These are phyloP conservation scores for Argyrosomus regius DNA, from an alignment of 2,797 vertebrate species.

Conservation along the genomic window DNA sequence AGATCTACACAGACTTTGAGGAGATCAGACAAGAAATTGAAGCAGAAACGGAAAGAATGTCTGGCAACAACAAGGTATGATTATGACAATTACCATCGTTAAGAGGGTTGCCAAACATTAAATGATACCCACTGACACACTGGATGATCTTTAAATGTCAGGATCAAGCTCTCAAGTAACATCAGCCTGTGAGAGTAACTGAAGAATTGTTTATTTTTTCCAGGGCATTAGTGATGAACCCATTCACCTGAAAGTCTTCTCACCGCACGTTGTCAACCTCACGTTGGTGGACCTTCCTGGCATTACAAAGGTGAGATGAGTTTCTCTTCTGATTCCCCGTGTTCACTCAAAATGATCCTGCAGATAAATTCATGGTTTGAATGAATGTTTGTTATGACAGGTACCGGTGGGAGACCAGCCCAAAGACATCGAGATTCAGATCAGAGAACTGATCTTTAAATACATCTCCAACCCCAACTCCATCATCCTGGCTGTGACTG, in stretches of 20 bases:
- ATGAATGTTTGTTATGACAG: constrained; percentile 72
- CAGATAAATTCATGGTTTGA: neutral
- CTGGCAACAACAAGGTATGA: constrained; percentile 96
- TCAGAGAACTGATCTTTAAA: constrained; percentile 94
- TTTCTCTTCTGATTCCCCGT: neutral
- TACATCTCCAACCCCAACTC: constrained; percentile 98
- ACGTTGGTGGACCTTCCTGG: constrained; percentile 98
- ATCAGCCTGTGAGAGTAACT: neutral
- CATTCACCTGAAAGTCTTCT: constrained; percentile 98
- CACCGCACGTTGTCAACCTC: constrained; percentile 95
- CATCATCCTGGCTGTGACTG: constrained; percentile 97
- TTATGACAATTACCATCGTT: constrained; percentile 59
- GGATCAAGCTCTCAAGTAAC: neutral
- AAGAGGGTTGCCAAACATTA: neutral
- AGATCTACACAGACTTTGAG: constrained; percentile 96
- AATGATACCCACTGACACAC: neutral
- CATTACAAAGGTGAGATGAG: constrained; percentile 92
- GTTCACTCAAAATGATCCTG: neutral
- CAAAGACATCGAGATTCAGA: constrained; percentile 98
- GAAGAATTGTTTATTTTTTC: neutral
- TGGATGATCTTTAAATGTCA: neutral
- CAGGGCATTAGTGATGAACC: constrained; percentile 97
- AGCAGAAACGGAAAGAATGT: constrained; percentile 95
- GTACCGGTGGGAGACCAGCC: constrained; percentile 98
- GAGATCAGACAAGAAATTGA: constrained; percentile 98